Evolutionary conservation across 2,888 invertebrate genomes (phyloP).

Genomic region (Thymelicus lineola): DNA sequence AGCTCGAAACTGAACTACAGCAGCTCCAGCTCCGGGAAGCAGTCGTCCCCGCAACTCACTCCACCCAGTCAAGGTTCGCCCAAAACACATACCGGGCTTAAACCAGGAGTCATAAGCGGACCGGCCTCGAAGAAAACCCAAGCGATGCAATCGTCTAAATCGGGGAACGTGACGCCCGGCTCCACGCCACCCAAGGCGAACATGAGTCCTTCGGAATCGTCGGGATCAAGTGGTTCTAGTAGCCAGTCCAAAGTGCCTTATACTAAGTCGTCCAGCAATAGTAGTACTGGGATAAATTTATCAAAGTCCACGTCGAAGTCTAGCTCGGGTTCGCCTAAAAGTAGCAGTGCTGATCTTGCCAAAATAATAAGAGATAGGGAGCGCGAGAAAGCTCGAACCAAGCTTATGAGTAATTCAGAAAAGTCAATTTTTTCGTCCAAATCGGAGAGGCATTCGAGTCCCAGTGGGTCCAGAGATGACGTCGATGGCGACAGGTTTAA

Average conservation of each 20-base stretch:
- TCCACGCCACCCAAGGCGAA: conserved; percentile 79
- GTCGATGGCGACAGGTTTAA: conserved; percentile 88
- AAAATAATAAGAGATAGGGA: conserved; percentile 86
- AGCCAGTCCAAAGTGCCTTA: conserved; percentile 79
- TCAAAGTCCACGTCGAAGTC: conserved; percentile 79
- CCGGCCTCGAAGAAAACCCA: conserved; percentile 94
- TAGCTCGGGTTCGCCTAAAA: conserved; percentile 86
- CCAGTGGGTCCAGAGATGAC: conserved; percentile 87
- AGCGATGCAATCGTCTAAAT: conserved; percentile 83
- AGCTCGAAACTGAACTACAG: conserved; percentile 76
- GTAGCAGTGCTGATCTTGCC: conserved; percentile 83
- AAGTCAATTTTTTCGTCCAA: conserved; percentile 88
- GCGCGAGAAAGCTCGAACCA: conserved; percentile 84
- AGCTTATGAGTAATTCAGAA: conserved; percentile 85
- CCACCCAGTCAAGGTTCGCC: conserved; percentile 87
- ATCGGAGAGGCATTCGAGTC: conserved; percentile 88
- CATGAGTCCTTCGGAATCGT: conserved; percentile 71
- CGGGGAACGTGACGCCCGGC: conserved; percentile 63
- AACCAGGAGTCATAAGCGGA: conserved; percentile 94
- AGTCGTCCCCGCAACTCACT: conserved; percentile 77
- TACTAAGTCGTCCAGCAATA: conserved; percentile 73
- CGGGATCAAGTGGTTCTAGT: conserved; percentile 56
- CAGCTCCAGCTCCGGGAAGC: conserved; percentile 75
- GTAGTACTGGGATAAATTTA: conserved; percentile 73
- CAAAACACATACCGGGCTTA: conserved; percentile 92